Evolutionary conservation across 92 coral and sea anemone genomes (phyloP).

Genomic region (Isaurus tuberculatus): DNA sequence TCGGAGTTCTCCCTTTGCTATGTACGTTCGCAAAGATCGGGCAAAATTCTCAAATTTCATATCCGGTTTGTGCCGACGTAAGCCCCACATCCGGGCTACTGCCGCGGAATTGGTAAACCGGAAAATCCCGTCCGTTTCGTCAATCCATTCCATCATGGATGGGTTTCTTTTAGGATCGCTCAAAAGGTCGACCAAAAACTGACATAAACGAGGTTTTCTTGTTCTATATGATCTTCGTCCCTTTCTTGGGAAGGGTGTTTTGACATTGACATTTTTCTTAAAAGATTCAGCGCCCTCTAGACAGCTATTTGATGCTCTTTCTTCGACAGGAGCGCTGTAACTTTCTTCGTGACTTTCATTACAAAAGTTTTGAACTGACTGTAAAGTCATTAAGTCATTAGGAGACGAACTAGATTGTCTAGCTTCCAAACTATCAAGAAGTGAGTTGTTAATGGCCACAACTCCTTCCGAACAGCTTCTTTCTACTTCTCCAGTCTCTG

Average conservation of each 20-base stretch:
- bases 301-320: background rate
- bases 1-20: constrained; percentile 33
- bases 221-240: background rate
- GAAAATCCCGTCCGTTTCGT: constrained; percentile 40
- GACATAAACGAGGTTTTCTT: constrained; percentile 33
- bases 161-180: constrained; percentile 32
- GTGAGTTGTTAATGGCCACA: background rate
- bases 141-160: constrained; percentile 45
- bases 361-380: too few relatives aligned
- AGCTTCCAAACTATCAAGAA: too few relatives aligned
- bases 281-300: background rate
- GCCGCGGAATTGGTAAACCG: constrained; percentile 28
- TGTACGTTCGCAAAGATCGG: constrained; percentile 42
- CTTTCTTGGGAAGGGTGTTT: background rate
- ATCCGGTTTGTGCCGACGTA: constrained; percentile 36
- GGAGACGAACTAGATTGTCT: too few relatives aligned
- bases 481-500: background rate
- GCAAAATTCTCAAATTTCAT: constrained; percentile 45
- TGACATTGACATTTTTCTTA: background rate
- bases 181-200: constrained; percentile 29
- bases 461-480: background rate
- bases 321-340: too few relatives aligned
- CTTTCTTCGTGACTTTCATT: background rate
- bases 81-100: constrained; percentile 45
- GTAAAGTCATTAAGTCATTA: too few relatives aligned